Percentiles rank a stretch among this genome's conserved stretches.
These are phyloP conservation scores for Ophioninae sp. DNA, from an alignment of 2,888 invertebrate species.

Conservation along the genomic window DNA sequence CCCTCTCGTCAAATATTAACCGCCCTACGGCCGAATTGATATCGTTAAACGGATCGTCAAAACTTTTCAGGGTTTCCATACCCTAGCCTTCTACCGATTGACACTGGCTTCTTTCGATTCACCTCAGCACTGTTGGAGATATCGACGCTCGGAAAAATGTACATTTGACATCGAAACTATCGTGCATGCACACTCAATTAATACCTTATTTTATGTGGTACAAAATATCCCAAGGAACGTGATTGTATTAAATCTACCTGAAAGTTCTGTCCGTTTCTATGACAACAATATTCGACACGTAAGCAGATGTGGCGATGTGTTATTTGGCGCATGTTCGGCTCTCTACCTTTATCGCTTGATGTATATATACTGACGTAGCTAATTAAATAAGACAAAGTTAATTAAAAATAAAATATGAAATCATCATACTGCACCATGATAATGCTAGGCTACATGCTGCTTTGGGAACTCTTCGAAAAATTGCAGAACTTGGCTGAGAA, in stretches of 20 bases:
- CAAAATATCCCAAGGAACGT: not conserved
- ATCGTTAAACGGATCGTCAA: conserved; percentile 70
- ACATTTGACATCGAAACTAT: not conserved
- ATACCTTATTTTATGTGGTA: not conserved
- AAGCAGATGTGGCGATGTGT: too few relatives aligned
- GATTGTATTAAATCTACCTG: not conserved
- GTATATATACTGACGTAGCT: too few relatives aligned
- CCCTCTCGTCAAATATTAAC: conserved; percentile 73
- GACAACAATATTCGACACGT: too few relatives aligned
- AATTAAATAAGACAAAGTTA: too few relatives aligned
- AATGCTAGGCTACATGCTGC: too few relatives aligned
- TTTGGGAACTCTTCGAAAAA: too few relatives aligned
- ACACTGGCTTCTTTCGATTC: not conserved
- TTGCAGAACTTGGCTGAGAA: too few relatives aligned
- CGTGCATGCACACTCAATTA: not conserved
- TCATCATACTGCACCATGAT: too few relatives aligned
- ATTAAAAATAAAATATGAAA: too few relatives aligned
- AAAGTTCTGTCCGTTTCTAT: not conserved
- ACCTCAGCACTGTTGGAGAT: not conserved
- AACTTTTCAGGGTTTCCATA: conserved; percentile 33
- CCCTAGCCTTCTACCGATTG: not conserved
- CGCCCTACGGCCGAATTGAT: conserved; percentile 71
- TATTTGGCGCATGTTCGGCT: too few relatives aligned
- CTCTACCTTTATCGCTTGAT: too few relatives aligned
- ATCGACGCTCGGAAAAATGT: not conserved